Conservation (phyloP, 2,113 vertebrate genomes). For the Accipiter virgatus region DNA sequence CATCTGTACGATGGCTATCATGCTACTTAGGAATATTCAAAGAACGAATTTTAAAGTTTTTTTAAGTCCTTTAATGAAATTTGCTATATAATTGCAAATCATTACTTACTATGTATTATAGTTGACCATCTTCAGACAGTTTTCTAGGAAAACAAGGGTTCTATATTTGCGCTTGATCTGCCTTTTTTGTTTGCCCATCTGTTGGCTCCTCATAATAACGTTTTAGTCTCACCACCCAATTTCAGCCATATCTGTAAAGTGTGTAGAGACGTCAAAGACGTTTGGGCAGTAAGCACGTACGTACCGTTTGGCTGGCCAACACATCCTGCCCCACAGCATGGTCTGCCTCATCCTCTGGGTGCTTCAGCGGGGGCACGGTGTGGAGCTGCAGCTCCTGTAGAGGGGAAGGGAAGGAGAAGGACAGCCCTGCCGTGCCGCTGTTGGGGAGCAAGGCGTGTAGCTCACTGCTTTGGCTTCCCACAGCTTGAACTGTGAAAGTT, state of each 20-base stretch:
- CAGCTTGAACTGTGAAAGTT: background rate
- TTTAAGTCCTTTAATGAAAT: background rate
- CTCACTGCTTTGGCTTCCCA: background rate
- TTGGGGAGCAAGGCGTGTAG: rapidly evolving
- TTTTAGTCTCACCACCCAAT: background rate
- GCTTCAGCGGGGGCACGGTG: rapidly evolving
- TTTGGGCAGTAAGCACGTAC: rapidly evolving
- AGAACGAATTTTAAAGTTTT: background rate
- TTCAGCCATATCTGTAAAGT: background rate
- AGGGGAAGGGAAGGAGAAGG: background rate
- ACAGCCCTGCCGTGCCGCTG: background rate
- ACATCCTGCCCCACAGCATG: background rate
- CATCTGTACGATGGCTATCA: background rate
- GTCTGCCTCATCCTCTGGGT: background rate
- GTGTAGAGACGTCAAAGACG: background rate
- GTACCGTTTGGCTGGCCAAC: background rate
- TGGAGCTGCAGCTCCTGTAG: background rate
- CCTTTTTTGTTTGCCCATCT: background rate
- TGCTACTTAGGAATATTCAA: background rate
- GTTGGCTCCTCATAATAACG: background rate
- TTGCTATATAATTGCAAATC: background rate
- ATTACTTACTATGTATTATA: background rate
- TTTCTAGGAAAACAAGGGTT: background rate
- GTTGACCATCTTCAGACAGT: background rate
- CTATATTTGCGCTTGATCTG: background rate